Conservation (phyloP, 2,113 vertebrate genomes). For the Brachypteracias leptosomus region DNA sequence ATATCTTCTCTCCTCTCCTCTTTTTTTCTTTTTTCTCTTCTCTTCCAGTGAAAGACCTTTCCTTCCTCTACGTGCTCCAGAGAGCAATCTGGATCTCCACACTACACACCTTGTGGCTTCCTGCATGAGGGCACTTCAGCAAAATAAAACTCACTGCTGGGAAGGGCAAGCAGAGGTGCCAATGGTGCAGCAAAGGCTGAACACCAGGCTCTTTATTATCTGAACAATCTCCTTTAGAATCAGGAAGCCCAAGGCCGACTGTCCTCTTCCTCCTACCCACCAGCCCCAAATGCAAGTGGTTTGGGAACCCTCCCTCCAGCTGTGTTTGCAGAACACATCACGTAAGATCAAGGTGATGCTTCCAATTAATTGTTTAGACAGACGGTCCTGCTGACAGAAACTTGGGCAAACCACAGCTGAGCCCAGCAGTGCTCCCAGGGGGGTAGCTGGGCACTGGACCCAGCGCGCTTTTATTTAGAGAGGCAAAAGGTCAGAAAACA, state of each 20-base stretch:
- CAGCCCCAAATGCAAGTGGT: not conserved
- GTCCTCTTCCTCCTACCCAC: not conserved
- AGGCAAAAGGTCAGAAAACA: not conserved
- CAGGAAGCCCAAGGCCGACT: not conserved
- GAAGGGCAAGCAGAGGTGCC: not conserved
- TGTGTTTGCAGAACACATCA: not conserved
- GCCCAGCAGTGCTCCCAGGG: not conserved
- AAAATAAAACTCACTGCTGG: not conserved
- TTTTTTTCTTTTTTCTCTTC: too few relatives aligned
- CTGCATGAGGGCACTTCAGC: not conserved
- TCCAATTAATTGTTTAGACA: not conserved
- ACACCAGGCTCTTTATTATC: not conserved
- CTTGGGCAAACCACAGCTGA: not conserved
- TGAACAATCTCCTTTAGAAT: not conserved
- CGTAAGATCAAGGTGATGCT: not conserved
- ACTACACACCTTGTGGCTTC: not conserved
- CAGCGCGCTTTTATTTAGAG: not conserved
- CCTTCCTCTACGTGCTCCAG: not conserved
- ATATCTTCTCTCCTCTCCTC: too few relatives aligned
- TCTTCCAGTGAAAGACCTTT: not conserved
- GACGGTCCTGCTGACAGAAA: not conserved
- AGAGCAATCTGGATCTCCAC: not conserved
- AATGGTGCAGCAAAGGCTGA: not conserved
- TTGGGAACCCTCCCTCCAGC: not conserved
- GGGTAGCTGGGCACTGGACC: not conserved